Base-by-base conservation (phyloP, 35 echinoderm and acorn worm genomes). In the Anneissia japonica region DNA sequence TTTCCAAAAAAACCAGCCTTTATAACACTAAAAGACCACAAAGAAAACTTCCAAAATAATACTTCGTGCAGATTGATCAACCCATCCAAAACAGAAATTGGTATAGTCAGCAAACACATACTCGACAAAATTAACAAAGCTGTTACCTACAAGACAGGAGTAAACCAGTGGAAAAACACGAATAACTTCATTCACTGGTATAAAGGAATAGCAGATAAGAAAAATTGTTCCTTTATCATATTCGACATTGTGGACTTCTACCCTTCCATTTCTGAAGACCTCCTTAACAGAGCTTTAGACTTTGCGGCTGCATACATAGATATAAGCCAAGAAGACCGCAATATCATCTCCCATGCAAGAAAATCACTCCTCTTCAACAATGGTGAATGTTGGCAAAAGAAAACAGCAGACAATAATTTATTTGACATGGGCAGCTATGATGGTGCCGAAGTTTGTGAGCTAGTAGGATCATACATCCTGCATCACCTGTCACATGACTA, bases 21-120 rank as follows among this genome's bases (percentile, higher is more conserved):
- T 46, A 77, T 90, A 39, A 76, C 74, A 29, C 23, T 90, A 34
- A 90, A 90, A 46, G 88, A 90, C 38, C 89, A 91, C 46, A 87
- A 87, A 39, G 76, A 64, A n/a, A 87, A 91, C 76, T 91, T 91
- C 37, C 19, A 13, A 21, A 72, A 91, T 38, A 79, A 86, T 72
- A 1, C 72, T 30, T 16, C 56, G 30, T 86, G 73, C 30, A 83
- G 87, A 56, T 37, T 91, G 0, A 91, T 91, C 45, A 87, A 91
- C 77, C 84, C 89, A 14, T 31, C 89, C 0, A 91, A 87, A 82
- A 31, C 74, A 6, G 84, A 91, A 41, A 83, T 91, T 37, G 89
- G 83, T 6, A 45, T 32, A 31, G 83, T 80, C 11, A 90, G 82
- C 83, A 86, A 90, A 34, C n/a, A 30, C 0, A 89, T 89, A 9